Conservation (phyloP, 2,797 vertebrate genomes). For the Molossus molossus region DNA sequence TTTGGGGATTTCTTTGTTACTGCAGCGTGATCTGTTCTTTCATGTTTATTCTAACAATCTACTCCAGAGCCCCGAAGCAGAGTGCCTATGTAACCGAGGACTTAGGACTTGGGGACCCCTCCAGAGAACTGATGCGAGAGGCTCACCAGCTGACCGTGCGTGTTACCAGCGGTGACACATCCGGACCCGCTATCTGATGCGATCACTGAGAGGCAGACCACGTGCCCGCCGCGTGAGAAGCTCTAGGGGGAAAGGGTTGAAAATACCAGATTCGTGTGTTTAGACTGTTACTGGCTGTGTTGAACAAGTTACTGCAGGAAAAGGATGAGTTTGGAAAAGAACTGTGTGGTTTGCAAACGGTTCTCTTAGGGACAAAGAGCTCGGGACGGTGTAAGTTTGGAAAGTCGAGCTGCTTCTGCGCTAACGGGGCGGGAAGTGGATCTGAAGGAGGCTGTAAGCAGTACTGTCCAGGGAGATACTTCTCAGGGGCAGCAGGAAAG, state of each 20-base stretch:
- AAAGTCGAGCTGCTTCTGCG: background rate
- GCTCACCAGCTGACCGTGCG: background rate
- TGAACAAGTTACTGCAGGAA: conserved; percentile 30
- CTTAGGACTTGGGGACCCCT: background rate
- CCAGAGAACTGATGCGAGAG: background rate
- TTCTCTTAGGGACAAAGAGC: background rate
- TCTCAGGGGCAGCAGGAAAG: background rate
- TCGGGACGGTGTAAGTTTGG: background rate
- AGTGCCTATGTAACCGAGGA: background rate
- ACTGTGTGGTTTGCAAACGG: background rate
- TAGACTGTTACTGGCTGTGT: background rate
- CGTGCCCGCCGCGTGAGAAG: background rate
- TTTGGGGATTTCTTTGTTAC: background rate
- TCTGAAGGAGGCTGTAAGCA: background rate
- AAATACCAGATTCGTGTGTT: background rate
- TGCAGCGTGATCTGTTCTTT: background rate
- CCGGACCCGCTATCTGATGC: background rate
- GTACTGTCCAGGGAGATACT: background rate
- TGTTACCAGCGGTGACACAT: background rate
- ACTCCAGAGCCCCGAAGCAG: too few species aligned
- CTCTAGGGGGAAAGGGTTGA: background rate
- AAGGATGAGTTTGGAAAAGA: background rate
- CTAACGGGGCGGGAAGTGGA: background rate
- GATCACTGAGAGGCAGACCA: conserved; percentile 28
- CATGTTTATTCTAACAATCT: background rate